Evolutionary conservation across 2,888 invertebrate genomes (phyloP).

Genomic region (Liodrosophila aerea): DNA sequence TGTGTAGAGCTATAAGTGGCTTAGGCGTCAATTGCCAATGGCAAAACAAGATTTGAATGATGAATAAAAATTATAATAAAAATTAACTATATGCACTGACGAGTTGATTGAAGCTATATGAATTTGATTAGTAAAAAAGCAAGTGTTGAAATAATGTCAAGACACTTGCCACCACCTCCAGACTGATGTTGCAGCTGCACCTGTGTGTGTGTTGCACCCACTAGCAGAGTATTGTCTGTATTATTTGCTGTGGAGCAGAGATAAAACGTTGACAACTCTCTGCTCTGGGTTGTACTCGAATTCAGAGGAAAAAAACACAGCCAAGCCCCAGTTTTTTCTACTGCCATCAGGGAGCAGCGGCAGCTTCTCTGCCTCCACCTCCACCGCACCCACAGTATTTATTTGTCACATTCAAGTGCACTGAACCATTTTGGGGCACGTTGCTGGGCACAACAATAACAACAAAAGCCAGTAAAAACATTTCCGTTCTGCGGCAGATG

Average conservation of each 20-base stretch:
- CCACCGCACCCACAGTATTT: background rate
- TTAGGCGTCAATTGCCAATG: slow-evolving; percentile 55
- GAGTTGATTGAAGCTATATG: slow-evolving; percentile 3
- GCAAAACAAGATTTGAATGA: slow-evolving; percentile 16
- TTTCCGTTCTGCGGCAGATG: slow-evolving; percentile 70
- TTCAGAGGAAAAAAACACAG: slow-evolving; percentile 12
- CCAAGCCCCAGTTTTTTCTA: slow-evolving; percentile 37
- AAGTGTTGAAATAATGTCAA: slow-evolving; percentile 3
- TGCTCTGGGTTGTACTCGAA: too few species aligned
- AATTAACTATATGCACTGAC: background rate
- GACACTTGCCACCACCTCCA: slow-evolving; percentile 2
- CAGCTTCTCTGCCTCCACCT: too few species aligned
- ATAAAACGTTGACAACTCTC: too few species aligned
- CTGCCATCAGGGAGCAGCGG: too few species aligned
- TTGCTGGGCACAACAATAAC: slow-evolving; percentile 15
- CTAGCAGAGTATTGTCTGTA: too few species aligned
- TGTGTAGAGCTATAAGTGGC: slow-evolving; percentile 46
- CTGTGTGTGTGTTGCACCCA: slow-evolving; percentile 23
- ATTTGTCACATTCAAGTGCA: slow-evolving; percentile 67
- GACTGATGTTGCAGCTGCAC: slow-evolving; percentile 32
- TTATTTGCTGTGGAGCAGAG: too few species aligned
- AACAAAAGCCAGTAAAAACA: slow-evolving; percentile 51
- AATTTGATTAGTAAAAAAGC: background rate
- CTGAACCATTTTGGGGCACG: slow-evolving; percentile 75
- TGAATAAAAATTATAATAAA: background rate